These are phyloP conservation scores for Lanius ludovicianus DNA, from an alignment of 2,113 vertebrate species.

Conservation along the genomic window DNA sequence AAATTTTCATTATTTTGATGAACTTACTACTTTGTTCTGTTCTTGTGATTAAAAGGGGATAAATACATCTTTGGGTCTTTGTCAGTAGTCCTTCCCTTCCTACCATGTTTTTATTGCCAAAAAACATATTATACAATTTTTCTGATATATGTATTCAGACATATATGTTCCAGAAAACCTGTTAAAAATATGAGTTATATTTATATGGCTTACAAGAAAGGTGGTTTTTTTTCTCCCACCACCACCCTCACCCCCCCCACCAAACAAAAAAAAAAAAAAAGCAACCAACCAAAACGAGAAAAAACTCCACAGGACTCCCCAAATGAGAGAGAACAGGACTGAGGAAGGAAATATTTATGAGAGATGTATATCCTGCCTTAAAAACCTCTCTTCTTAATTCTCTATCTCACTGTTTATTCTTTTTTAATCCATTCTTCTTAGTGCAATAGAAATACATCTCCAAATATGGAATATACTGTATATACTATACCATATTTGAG, in stretches of 20 bases:
- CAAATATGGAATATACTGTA: background rate
- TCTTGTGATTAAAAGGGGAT: background rate
- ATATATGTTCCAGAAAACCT: background rate
- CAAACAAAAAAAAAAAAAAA: too few species aligned
- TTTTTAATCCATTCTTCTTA: background rate
- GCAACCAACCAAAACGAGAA: too few species aligned
- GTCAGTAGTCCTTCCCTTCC: background rate
- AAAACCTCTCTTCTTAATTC: background rate
- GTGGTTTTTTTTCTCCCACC: too few species aligned
- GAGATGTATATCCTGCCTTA: background rate
- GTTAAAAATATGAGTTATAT: background rate
- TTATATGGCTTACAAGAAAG: background rate
- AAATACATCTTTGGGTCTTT: background rate
- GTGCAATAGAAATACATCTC: background rate
- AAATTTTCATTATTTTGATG: background rate
- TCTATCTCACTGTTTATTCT: background rate
- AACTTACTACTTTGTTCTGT: background rate
- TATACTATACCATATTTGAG: background rate
- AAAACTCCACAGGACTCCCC: background rate
- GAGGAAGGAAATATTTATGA: background rate
- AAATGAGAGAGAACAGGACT: background rate
- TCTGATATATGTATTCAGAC: background rate
- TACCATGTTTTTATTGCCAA: background rate
- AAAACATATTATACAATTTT: background rate
- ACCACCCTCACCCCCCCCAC: accelerated